Evolutionary conservation across 2,888 invertebrate genomes (phyloP).

Genomic region (Plutella xylostella): DNA sequence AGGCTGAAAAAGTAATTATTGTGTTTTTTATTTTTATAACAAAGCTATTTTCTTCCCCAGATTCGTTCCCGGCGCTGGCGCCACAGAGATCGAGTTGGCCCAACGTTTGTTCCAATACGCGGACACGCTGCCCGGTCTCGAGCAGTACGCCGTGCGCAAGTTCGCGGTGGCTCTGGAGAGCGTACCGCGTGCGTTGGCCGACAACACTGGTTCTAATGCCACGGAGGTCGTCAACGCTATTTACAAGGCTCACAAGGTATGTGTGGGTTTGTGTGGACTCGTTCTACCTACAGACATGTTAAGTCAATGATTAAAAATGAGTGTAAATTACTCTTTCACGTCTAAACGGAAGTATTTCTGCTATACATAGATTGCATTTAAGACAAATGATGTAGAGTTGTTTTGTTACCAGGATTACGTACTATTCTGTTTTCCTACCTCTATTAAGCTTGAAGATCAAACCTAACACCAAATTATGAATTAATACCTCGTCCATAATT

Average conservation of each 20-base stretch:
- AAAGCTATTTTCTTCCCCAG: slow-evolving; percentile 31
- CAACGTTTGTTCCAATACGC: slow-evolving; percentile 87
- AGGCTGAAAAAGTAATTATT: no score
- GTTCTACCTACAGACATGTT: no score
- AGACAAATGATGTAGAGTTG: no score
- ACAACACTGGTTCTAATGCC: slow-evolving; percentile 92
- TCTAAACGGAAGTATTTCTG: background rate
- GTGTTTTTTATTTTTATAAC: no score
- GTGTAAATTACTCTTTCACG: no score
- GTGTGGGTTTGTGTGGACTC: background rate
- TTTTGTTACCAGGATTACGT: no score
- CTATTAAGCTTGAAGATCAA: no score
- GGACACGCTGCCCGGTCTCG: slow-evolving; percentile 92
- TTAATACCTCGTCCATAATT: background rate
- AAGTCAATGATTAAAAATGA: no score
- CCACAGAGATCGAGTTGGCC: slow-evolving; percentile 94
- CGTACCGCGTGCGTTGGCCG: slow-evolving; percentile 92
- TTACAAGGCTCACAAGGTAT: slow-evolving; percentile 89
- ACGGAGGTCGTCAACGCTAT: slow-evolving; percentile 90
- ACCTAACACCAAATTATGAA: no score
- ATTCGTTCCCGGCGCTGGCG: slow-evolving; percentile 94
- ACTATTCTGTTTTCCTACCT: no score
- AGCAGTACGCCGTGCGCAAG: slow-evolving; percentile 96
- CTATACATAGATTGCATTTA: no score
- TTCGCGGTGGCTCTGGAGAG: slow-evolving; percentile 91